A percentile compares a stretch with the other conserved stretches of the same genome.
phyloP scores from a whole-genome alignment of 2,888 invertebrate genomes.

The Aleiodes testaceus region DNA sequence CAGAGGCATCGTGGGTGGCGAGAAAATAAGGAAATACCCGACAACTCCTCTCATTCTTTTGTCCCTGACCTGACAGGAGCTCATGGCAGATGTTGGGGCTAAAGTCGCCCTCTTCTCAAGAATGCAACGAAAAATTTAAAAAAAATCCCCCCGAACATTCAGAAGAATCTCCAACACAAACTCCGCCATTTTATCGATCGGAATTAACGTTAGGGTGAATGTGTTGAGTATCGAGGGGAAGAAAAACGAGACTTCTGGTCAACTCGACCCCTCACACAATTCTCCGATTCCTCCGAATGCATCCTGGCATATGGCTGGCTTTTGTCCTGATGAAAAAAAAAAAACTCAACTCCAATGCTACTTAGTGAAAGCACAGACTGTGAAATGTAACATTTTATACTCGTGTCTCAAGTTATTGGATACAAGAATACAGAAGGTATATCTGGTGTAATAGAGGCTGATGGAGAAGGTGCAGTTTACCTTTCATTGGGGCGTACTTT shows the following conservation, averaged over 20 bases:
- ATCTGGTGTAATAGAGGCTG: slow-evolving; percentile 32
- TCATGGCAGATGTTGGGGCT: slow-evolving; percentile 33
- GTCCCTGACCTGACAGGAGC: slow-evolving; percentile 27
- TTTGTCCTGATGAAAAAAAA: slow-evolving; percentile 25
- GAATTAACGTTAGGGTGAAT: slow-evolving; percentile 30
- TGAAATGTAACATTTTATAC: slow-evolving; percentile 4
- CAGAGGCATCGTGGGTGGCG: slow-evolving; percentile 62
- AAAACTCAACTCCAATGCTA: neutral
- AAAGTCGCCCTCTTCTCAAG: neutral
- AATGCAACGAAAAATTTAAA: neutral
- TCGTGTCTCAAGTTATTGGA: too few species aligned
- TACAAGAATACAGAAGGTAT: slow-evolving; percentile 39
- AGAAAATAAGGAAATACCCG: slow-evolving; percentile 16
- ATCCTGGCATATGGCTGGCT: slow-evolving; percentile 39
- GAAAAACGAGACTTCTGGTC: too few species aligned
- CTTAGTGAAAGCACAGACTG: slow-evolving; percentile 15
- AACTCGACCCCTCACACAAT: too few species aligned
- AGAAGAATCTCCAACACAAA: too few species aligned
- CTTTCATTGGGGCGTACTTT: slow-evolving; percentile 51
- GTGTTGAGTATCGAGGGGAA: neutral
- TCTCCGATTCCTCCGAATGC: too few species aligned
- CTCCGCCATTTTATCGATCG: slow-evolving; percentile 8
- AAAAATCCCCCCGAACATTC: neutral
- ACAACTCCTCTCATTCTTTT: slow-evolving; percentile 26
- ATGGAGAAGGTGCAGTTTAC: slow-evolving; percentile 32